Conservation (phyloP, 1,140 invertebrate genomes). For the Proctacanthus coquilletti region DNA sequence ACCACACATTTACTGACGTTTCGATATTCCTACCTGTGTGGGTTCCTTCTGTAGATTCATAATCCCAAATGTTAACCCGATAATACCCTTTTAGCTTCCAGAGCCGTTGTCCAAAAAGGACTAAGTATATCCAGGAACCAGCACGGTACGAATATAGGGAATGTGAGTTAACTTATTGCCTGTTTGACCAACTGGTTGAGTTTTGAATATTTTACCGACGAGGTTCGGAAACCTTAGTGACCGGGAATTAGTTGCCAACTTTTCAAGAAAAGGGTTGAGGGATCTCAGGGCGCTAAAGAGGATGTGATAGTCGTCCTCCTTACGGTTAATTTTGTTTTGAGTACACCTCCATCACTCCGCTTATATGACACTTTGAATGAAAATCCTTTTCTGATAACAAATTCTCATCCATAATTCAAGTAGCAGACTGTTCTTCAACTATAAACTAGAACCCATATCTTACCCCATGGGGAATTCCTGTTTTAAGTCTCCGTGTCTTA, state of each 20-base stretch:
- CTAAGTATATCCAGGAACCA: no score
- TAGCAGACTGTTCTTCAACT: no score
- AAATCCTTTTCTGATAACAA: slow-evolving; percentile 1
- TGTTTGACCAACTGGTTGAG: no score
- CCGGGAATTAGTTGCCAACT: not conserved
- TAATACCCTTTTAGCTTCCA: slow-evolving; percentile 2
- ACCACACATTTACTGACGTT: no score
- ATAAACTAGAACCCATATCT: no score
- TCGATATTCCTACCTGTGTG: no score
- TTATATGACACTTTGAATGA: not conserved
- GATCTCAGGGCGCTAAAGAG: not conserved
- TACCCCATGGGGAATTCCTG: not conserved
- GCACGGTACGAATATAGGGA: no score
- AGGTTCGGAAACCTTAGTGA: not conserved
- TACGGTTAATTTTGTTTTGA: not conserved
- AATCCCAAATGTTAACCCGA: slow-evolving; percentile 6
- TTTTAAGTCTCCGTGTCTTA: slow-evolving; percentile 1
- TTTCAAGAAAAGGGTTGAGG: not conserved
- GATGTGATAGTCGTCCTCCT: not conserved
- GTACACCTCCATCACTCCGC: not conserved
- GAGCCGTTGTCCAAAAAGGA: not conserved
- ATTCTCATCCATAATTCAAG: slow-evolving; percentile 1
- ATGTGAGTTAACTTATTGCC: no score
- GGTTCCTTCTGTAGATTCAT: slow-evolving; percentile 2
- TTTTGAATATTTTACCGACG: not conserved